Percentiles rank a stretch among this genome's conserved stretches.
These are phyloP conservation scores for Hololepta plana DNA, from an alignment of 2,888 invertebrate genomes.

Conservation along the genomic window DNA sequence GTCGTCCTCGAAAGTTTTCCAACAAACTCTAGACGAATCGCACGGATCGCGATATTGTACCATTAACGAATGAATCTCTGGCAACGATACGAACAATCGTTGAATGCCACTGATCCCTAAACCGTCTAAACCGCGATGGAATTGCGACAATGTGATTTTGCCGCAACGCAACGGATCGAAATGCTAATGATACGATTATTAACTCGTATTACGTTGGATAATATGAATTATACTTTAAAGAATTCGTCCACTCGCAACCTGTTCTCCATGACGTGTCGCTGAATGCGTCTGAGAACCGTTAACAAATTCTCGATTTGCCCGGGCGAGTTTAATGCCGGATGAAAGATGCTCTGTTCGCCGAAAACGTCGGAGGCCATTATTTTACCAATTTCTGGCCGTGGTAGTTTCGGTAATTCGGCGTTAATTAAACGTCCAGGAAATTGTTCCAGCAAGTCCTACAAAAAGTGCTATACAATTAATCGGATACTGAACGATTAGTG, in stretches of 20 bases:
- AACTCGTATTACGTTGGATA: conserved; percentile 1
- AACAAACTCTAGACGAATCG: conserved; percentile 47
- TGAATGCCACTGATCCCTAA: conserved; percentile 43
- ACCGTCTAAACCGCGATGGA: conserved; percentile 47
- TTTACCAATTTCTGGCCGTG: conserved; percentile 44
- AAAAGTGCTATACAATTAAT: conserved; percentile 1
- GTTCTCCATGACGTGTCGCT: conserved; percentile 44
- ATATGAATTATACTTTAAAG: conserved; percentile 34
- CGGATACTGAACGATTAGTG: not conserved
- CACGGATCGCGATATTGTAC: conserved; percentile 54
- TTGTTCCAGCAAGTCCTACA: conserved; percentile 31
- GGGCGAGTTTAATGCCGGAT: conserved; percentile 35
- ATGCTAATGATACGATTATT: conserved; percentile 26
- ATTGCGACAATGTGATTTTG: conserved; percentile 48
- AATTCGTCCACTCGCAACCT: conserved; percentile 48
- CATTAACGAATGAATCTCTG: conserved; percentile 44
- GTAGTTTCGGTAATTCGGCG: conserved; percentile 47
- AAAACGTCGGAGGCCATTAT: conserved; percentile 32
- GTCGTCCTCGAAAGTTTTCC: conserved; percentile 62
- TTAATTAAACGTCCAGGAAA: conserved; percentile 48
- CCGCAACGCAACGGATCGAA: conserved; percentile 53
- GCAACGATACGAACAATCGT: conserved; percentile 35
- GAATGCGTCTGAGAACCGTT: conserved; percentile 43
- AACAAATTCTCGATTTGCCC: conserved; percentile 32
- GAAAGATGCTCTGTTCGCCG: conserved; percentile 34